Base-by-base conservation (phyloP, 2,888 invertebrate species). In the Brachylomia viminalis region DNA sequence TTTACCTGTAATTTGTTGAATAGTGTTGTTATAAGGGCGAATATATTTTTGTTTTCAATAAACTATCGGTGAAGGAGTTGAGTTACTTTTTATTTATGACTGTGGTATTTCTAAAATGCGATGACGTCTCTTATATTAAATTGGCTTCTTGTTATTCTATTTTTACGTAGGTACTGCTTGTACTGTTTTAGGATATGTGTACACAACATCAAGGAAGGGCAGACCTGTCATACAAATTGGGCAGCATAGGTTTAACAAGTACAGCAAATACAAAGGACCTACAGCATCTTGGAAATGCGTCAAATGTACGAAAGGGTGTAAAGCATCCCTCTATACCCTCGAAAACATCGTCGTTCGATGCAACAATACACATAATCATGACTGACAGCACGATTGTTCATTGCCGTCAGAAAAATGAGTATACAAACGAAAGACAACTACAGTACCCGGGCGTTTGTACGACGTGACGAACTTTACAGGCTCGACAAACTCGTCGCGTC, bases 211-310 rank as follows among this genome's bases (percentile, higher is more conserved):
- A 49, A 75, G 65, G 38, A 58, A 65, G 23, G 77, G 80, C 67
- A 61, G 85, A 30, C 88, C 87, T 61, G 77, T 86, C 13, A 86
- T 83, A 13, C 56, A 58, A 30, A 56, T 88, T 1, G 89, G 89
- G 0, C 64, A 72, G 2, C 85, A 92, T 77, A 82, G 90, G 20
- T 93, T 87, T 76, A 88, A 91, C 75, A 90, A 86, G 69, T 86
- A 85, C 67, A 68, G 75, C 58, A 81, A 75, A 7, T 87, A 81
- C 56, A 85, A 61, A 1, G 89, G 90, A 0, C 62, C 84, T 86
- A 88, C 65, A 11, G 76, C 76, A 42, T 76, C 66, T 58, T 76
- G 76, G 77, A 76, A 70, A 72, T 79, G 65, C 20, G 79, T 79
- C 8, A 78, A 71, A 65, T 54, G 49, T 71, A n/a, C 78, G 23